Conservation (phyloP, 2,797 vertebrate species). For the Spondyliosoma cantharus region DNA sequence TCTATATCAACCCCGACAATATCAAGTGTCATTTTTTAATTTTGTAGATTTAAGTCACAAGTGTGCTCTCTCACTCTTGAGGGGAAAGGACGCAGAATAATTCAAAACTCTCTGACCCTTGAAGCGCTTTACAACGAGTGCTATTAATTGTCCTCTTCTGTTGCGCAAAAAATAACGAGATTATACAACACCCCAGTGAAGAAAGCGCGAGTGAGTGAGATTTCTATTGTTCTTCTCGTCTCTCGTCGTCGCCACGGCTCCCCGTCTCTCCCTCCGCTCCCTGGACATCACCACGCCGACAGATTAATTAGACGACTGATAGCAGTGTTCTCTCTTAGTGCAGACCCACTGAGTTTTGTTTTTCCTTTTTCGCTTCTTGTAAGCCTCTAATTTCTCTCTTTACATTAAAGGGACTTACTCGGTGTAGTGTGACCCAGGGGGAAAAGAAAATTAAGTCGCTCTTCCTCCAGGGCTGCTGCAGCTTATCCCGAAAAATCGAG, state of each 20-base stretch:
- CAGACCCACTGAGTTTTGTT: slow-evolving; percentile 76
- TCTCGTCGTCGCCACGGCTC: slow-evolving; percentile 41
- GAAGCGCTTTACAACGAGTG: slow-evolving; percentile 4
- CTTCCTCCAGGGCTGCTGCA: slow-evolving; percentile 47
- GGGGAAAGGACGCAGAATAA: slow-evolving; percentile 14
- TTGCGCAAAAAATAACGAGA: slow-evolving; percentile 54
- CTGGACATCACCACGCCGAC: slow-evolving; percentile 64
- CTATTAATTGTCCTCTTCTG: slow-evolving; percentile 44
- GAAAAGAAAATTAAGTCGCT: slow-evolving; percentile 70
- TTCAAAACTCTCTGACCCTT: slow-evolving; percentile 15
- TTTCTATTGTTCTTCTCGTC: slow-evolving; percentile 51
- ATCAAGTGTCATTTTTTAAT: not conserved
- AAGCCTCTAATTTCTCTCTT: slow-evolving; percentile 73
- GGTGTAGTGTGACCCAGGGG: slow-evolving; percentile 72
- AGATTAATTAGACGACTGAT: slow-evolving; percentile 80
- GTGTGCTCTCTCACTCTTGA: not conserved
- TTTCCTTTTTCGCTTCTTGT: slow-evolving; percentile 72
- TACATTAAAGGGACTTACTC: slow-evolving; percentile 74
- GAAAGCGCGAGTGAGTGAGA: slow-evolving; percentile 47
- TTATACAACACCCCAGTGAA: slow-evolving; percentile 53
- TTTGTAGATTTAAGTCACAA: not conserved
- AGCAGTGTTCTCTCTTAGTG: slow-evolving; percentile 70
- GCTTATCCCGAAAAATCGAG: slow-evolving; percentile 47
- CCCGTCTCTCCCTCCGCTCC: slow-evolving; percentile 54
- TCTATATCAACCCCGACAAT: not conserved